A percentile compares a stretch with the other conserved stretches of the same genome.
Conservation (phyloP, 1,140 invertebrate species). For the Thaumatotibia leucotreta region DNA sequence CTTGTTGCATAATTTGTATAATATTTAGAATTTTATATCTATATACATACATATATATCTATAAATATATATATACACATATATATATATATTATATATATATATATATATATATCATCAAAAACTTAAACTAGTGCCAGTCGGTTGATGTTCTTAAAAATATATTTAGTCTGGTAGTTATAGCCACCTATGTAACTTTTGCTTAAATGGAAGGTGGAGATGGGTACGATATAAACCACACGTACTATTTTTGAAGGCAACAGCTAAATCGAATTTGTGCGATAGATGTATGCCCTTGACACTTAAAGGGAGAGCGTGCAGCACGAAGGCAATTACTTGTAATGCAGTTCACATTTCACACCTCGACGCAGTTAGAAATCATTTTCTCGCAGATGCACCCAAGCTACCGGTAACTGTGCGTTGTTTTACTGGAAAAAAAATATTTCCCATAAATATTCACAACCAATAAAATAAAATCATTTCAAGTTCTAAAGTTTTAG, state of each 20-base stretch:
- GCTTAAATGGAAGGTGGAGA: not conserved
- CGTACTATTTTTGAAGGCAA: not conserved
- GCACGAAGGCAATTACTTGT: slow-evolving; percentile 53
- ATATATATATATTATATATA: too few relatives aligned
- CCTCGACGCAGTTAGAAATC: slow-evolving; percentile 25
- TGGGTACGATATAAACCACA: not conserved
- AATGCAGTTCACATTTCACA: slow-evolving; percentile 40
- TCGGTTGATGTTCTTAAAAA: too few relatives aligned
- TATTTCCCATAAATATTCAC: too few relatives aligned
- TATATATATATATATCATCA: too few relatives aligned
- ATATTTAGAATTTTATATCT: too few relatives aligned
- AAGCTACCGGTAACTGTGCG: not conserved
- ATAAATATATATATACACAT: too few relatives aligned
- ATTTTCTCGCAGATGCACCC: not conserved
- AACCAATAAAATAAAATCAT: too few relatives aligned
- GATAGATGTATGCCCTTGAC: slow-evolving; percentile 6
- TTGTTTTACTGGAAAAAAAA: not conserved
- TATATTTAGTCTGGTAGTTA: too few relatives aligned
- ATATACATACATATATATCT: too few relatives aligned
- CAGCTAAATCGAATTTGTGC: not conserved
- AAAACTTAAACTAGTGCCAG: too few relatives aligned
- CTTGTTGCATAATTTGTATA: too few relatives aligned
- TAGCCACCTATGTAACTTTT: not conserved
- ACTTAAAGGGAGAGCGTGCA: slow-evolving; percentile 27
- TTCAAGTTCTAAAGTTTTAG: too few relatives aligned